Evolutionary conservation across 2,113 vertebrate genomes (phyloP).

Genomic region (Ploceus nigricollis): DNA sequence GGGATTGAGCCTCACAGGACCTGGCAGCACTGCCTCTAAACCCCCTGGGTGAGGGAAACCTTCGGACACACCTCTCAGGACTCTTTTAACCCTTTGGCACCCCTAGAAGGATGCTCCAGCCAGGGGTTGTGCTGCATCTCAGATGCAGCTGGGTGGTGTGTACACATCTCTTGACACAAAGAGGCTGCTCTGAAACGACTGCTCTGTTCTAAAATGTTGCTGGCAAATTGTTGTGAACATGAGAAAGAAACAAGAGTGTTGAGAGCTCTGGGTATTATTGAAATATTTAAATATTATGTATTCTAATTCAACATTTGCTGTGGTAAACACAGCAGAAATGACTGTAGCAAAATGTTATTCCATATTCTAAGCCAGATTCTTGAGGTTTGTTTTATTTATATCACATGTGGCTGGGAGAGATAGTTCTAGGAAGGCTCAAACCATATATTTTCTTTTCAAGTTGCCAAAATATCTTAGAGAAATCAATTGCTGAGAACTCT

Average conservation of each 20-base stretch:
- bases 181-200: neutral
- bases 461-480: constrained; percentile 23
- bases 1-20: neutral
- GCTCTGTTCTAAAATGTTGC: neutral
- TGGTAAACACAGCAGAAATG: constrained; percentile 41
- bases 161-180: neutral
- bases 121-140: neutral
- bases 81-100: neutral
- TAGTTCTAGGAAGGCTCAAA: constrained; percentile 13
- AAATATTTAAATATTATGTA: constrained; percentile 45
- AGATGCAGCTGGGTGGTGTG: neutral
- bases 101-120: neutral
- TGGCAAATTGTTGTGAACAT: neutral
- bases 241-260: constrained; percentile 31
- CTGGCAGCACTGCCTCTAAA: neutral
- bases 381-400: constrained; percentile 56
- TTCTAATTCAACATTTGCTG: constrained; percentile 37
- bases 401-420: constrained; percentile 42
- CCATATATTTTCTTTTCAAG: constrained; percentile 10
- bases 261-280: constrained; percentile 11
- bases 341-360: constrained; percentile 45
- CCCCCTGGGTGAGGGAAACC: neutral
- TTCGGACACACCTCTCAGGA: rapidly evolving
- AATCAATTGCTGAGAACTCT: constrained; percentile 15
- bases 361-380: constrained; percentile 55